Conservation (phyloP, 2,888 invertebrate genomes). For the Drosophila pullipes region DNA sequence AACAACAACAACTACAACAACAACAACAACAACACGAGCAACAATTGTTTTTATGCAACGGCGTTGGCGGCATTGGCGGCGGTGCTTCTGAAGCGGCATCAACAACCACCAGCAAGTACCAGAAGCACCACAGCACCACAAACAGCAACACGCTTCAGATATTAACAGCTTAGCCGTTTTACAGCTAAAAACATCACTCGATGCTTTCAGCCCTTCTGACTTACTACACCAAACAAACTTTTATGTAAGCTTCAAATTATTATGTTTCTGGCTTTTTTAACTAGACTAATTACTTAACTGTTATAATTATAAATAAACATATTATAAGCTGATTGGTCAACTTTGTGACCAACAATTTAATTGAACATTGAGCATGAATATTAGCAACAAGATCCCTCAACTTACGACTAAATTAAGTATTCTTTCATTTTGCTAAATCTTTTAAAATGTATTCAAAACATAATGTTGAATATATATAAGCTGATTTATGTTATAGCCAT, state of each 20-base stretch:
- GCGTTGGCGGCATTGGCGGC: constrained; percentile 77
- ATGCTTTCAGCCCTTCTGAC: not conserved
- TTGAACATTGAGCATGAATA: not conserved
- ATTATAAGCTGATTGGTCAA: not conserved
- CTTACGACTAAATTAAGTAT: not conserved
- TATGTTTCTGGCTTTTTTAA: not conserved
- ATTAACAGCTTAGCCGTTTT: constrained; percentile 38
- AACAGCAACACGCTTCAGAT: constrained; percentile 40
- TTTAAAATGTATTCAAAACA: not conserved
- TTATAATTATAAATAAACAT: not conserved
- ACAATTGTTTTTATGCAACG: constrained; percentile 72
- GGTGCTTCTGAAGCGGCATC: constrained; percentile 75
- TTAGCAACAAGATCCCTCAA: too few relatives aligned
- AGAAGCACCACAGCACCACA: constrained; percentile 20
- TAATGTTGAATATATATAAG: too few relatives aligned
- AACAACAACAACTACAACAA: constrained; percentile 32
- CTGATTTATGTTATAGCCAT: too few relatives aligned
- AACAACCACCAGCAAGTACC: constrained; percentile 42
- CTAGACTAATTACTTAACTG: not conserved
- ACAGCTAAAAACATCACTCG: constrained; percentile 13
- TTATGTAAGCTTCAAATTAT: not conserved
- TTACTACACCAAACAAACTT: not conserved
- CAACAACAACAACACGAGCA: constrained; percentile 47
- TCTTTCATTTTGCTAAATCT: not conserved
- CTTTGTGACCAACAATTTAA: not conserved